Base-by-base conservation (phyloP, 2,113 vertebrate species). In the Malurus melanocephalus region DNA sequence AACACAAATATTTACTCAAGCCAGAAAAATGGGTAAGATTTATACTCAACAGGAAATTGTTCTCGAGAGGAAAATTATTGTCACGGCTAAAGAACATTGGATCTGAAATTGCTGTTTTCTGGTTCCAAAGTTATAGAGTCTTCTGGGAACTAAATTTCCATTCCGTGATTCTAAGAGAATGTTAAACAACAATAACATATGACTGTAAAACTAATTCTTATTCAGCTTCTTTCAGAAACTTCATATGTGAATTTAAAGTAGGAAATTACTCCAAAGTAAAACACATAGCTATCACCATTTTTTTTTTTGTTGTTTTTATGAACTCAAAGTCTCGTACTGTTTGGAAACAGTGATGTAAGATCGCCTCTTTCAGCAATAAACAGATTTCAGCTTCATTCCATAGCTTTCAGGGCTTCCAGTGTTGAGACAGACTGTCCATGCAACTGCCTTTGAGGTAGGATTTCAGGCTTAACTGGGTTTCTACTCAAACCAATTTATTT, bases 71-170 rank as follows among this genome's bases (percentile, higher is more conserved):
- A 93, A 92, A 87, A 74, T 53, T 57, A 20, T 53, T 83, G 45
- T 77, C 51, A 71, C 72, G 53, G 33, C 10, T 85, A 43, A 55
- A 85, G 46, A 87, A 61, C 22, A 65, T 19, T 11, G 0, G 7
- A 53, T 92, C 57, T 92, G 57, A 86, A 72, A 79, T 67, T 79
- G 3, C 74, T 67, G 9, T 64, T 89, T 82, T 67, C 64, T 92
- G 11, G 7, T 93, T 91, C 68, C 73, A 94, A 86, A 89, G 9
- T 49, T 59, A 33, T 23, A 57, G 48, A 85, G 49, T 53, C 69
- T 62, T 92, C 80, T 93, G 89, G 66, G 85, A 95, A 60, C 9
- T 32, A 30, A 72, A 64, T 94, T 94, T 94, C 69, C 77, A 80
- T 86, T 89, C 52, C 3, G 3, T 86, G 57, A 74, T 67, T 88